phyloP scores from a whole-genome alignment of 2,888 invertebrate species.

The Papilio elwesi region DNA sequence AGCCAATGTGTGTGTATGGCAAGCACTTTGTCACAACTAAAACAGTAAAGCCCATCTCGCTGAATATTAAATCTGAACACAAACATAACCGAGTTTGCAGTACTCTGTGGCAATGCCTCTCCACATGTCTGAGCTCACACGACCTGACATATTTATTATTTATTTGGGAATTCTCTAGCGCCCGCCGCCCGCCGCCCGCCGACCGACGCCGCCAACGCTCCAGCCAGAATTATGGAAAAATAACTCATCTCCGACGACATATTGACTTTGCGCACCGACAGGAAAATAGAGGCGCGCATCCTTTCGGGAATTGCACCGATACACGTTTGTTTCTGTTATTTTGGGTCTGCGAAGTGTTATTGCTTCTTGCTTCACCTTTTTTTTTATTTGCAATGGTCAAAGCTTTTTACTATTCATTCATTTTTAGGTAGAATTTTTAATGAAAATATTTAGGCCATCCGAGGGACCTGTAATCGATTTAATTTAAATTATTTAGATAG shows the following conservation, averaged over 20 bases:
- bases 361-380: conserved; percentile 33
- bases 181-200: conserved; percentile 46
- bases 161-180: conserved; percentile 79
- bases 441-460: too few relatives aligned
- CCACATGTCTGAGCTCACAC: conserved; percentile 50
- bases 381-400: too few relatives aligned
- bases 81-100: conserved; percentile 55
- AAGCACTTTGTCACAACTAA: conserved; percentile 43
- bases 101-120: conserved; percentile 49
- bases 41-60: conserved; percentile 51
- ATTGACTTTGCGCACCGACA: conserved; percentile 73
- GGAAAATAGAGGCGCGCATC: conserved; percentile 66
- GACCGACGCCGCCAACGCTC: conserved; percentile 43
- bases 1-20: conserved; percentile 36
- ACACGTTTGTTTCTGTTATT: conserved; percentile 52
- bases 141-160: conserved; percentile 81
- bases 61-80: conserved; percentile 67
- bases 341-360: conserved; percentile 46
- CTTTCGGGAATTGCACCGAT: conserved; percentile 75
- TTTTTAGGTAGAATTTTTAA: too few relatives aligned
- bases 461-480: too few relatives aligned
- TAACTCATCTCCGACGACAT: conserved; percentile 80
- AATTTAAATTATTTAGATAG: too few relatives aligned
- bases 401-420: too few relatives aligned
- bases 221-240: conserved; percentile 76